These are phyloP conservation scores for Novumbra hubbsi DNA, from an alignment of 2,797 vertebrate genomes.

Conservation along the genomic window DNA sequence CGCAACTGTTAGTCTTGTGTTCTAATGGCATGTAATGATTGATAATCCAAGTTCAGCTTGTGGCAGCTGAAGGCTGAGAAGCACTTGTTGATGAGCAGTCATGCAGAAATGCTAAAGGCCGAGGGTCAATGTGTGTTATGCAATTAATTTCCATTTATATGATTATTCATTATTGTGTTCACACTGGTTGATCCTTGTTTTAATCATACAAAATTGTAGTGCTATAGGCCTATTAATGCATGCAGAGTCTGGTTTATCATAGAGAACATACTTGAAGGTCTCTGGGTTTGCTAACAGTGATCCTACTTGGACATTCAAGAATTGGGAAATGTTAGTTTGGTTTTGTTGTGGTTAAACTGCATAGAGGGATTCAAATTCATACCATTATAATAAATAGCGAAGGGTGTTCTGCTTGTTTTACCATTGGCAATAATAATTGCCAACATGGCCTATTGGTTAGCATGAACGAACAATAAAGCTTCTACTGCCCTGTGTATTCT, in stretches of 20 bases:
- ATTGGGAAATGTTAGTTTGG: background rate
- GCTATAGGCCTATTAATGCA: background rate
- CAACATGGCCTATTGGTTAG: background rate
- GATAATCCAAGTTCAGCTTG: conserved; percentile 2
- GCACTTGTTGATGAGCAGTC: conserved; percentile 28
- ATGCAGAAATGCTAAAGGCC: conserved; percentile 9
- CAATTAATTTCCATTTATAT: background rate
- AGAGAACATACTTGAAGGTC: background rate
- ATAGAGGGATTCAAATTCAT: background rate
- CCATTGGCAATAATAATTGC: too few species aligned
- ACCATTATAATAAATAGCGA: background rate
- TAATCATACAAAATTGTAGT: background rate
- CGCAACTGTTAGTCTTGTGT: too few species aligned
- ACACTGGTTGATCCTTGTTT: conserved; percentile 12
- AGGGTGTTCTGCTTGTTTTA: too few species aligned
- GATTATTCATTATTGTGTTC: conserved; percentile 4
- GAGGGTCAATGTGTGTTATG: background rate
- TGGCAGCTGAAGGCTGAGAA: conserved; percentile 23
- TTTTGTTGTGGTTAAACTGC: background rate
- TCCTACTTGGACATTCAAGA: background rate
- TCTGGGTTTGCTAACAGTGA: background rate
- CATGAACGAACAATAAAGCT: background rate
- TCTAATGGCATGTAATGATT: too few species aligned
- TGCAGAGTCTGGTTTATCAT: background rate
- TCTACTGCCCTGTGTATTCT: background rate